Evolutionary conservation across 35 echinoderm and acorn worm species (phyloP).

Genomic region (Heliocidaris erythrogramma): DNA sequence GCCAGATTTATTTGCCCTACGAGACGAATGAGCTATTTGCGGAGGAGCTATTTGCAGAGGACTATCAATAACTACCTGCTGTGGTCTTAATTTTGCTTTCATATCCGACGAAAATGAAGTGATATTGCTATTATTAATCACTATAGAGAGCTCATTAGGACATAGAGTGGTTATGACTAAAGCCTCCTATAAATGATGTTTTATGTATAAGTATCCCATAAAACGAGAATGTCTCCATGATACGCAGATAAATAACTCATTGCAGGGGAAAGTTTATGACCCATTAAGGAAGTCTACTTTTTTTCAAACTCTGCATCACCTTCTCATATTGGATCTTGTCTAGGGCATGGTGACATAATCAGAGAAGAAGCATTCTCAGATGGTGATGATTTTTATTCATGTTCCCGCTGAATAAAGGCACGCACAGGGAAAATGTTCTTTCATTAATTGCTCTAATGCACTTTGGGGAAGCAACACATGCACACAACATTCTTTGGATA

Average conservation of each 20-base stretch:
- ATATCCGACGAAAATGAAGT: not conserved
- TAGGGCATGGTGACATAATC: not conserved
- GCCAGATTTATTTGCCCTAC: not conserved
- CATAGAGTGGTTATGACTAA: not conserved
- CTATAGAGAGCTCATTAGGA: not conserved
- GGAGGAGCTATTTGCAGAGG: not conserved
- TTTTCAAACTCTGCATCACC: not conserved
- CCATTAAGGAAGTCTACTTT: not conserved
- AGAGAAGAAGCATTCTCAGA: not conserved
- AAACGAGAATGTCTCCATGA: not conserved
- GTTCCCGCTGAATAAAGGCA: not conserved
- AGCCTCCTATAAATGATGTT: not conserved
- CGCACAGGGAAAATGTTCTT: not conserved
- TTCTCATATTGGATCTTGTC: not conserved
- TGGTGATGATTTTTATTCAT: not conserved
- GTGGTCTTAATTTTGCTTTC: not conserved
- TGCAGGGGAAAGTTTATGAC: not conserved
- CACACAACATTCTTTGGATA: not conserved
- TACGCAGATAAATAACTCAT: not conserved
- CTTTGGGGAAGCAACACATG: not conserved
- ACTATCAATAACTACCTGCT: not conserved
- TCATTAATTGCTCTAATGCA: not conserved
- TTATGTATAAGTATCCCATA: not conserved
- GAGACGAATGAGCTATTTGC: not conserved
- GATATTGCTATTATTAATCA: not conserved